Evolutionary conservation across 2,113 vertebrate species (phyloP).

Genomic region (Patagioenas fasciata): DNA sequence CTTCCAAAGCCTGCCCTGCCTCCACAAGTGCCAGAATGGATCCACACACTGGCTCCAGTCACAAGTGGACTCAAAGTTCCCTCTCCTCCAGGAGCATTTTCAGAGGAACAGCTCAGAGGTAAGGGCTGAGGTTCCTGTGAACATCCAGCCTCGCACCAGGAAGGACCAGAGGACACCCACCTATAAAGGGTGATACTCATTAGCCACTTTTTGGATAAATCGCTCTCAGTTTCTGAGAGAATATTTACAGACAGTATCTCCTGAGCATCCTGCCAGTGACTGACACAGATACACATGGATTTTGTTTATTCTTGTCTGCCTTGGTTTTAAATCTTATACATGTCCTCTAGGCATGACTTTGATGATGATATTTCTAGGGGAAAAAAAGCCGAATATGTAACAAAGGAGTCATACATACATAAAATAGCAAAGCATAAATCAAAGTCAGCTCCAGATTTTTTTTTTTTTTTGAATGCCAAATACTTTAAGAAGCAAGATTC

Average conservation of each 20-base stretch:
- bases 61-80: constrained; percentile 44
- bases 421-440: constrained; percentile 66
- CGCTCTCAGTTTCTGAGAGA: not conserved
- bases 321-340: constrained; percentile 72
- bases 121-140: not conserved
- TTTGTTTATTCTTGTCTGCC: constrained; percentile 71
- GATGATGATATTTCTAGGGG: constrained; percentile 58
- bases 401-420: constrained; percentile 67
- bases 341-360: constrained; percentile 74
- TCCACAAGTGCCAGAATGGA: constrained; percentile 48
- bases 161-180: not conserved
- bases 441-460: constrained; percentile 10
- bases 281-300: constrained; percentile 71
- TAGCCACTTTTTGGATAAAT: constrained; percentile 7
- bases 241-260: constrained; percentile 52
- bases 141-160: not conserved
- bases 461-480: not conserved
- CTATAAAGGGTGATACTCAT: constrained; percentile 19
- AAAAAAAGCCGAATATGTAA: constrained; percentile 46
- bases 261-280: constrained; percentile 6
- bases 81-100: not conserved
- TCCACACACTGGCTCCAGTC: not conserved
- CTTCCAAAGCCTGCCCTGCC: constrained; percentile 60
- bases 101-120: not conserved
- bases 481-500: constrained; percentile 59